phyloP scores from a whole-genome alignment of 2,797 vertebrate species.

The Alcedo atthis region DNA sequence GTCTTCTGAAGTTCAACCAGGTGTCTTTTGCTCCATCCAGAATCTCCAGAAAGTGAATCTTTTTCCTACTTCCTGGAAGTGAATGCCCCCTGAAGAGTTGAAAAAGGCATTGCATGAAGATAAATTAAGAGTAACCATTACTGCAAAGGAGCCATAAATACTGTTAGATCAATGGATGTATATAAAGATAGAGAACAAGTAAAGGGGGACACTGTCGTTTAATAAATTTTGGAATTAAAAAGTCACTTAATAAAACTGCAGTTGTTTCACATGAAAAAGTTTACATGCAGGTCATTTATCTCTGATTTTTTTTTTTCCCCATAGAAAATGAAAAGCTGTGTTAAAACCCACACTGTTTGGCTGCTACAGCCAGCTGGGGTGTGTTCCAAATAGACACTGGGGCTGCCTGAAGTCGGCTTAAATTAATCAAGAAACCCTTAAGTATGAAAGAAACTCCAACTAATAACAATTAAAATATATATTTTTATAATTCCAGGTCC shows the following conservation, averaged over 20 bases:
- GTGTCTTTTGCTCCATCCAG: background rate
- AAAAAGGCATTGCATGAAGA: background rate
- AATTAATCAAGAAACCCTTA: slow-evolving; percentile 75
- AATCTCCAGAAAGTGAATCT: background rate
- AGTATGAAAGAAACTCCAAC: slow-evolving; percentile 72
- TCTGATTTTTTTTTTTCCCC: background rate
- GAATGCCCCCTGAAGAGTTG: slow-evolving; percentile 8
- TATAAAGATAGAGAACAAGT: slow-evolving; percentile 64
- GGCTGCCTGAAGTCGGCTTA: slow-evolving; percentile 45
- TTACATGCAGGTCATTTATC: slow-evolving; percentile 69
- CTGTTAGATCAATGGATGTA: background rate
- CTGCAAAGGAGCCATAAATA: background rate
- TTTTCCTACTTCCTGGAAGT: background rate
- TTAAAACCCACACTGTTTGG: slow-evolving; percentile 44
- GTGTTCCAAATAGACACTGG: background rate
- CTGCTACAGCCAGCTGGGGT: slow-evolving; percentile 18
- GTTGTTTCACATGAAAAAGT: slow-evolving; percentile 78
- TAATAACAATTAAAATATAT: slow-evolving; percentile 75
- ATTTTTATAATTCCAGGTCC: slow-evolving; percentile 75
- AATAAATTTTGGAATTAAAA: slow-evolving; percentile 92
- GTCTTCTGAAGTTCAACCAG: background rate
- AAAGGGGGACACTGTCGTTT: slow-evolving; percentile 86
- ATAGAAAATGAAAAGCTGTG: slow-evolving; percentile 62
- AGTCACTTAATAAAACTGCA: slow-evolving; percentile 86
- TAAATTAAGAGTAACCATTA: background rate